Evolutionary conservation across 2,113 vertebrate genomes (phyloP).

Genomic region (Ranitomeya variabilis): DNA sequence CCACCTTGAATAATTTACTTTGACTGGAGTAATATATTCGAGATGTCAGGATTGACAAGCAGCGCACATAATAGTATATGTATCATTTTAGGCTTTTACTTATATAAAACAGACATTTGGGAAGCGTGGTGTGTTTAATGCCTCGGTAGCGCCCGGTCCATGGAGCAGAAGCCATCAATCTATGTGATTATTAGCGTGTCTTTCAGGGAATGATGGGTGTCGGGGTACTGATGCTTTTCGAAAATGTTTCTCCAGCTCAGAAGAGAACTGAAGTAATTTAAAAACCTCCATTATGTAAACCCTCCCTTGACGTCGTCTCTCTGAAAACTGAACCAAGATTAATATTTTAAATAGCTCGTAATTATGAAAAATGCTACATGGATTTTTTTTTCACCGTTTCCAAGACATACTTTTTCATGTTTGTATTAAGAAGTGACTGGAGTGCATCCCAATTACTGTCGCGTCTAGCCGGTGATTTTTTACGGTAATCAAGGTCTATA

Average conservation of each 20-base stretch:
- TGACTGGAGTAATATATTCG: slow-evolving; percentile 16
- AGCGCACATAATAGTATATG: neutral
- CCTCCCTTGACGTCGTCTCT: slow-evolving; percentile 24
- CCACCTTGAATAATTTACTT: slow-evolving; percentile 41
- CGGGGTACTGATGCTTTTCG: slow-evolving; percentile 23
- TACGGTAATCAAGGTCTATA: neutral
- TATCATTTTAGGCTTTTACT: neutral
- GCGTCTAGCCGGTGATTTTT: neutral
- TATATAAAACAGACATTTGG: neutral
- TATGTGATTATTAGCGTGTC: slow-evolving; percentile 24
- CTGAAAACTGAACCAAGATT: slow-evolving; percentile 39
- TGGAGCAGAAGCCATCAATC: slow-evolving; percentile 2
- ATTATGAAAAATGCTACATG: slow-evolving; percentile 36
- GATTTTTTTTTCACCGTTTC: slow-evolving; percentile 12
- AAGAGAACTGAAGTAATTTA: slow-evolving; percentile 16
- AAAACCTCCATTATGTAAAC: slow-evolving; percentile 25
- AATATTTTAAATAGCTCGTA: slow-evolving; percentile 51
- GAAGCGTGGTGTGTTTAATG: neutral
- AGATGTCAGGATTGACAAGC: slow-evolving; percentile 7
- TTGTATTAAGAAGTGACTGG: slow-evolving; percentile 24
- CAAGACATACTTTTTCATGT: slow-evolving; percentile 38
- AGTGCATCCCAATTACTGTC: slow-evolving; percentile 40
- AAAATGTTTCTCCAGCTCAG: slow-evolving; percentile 30
- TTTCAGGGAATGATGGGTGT: slow-evolving; percentile 12
- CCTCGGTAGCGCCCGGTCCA: neutral